Conservation (phyloP, 2,888 invertebrate genomes). For the Hypena proboscidalis region DNA sequence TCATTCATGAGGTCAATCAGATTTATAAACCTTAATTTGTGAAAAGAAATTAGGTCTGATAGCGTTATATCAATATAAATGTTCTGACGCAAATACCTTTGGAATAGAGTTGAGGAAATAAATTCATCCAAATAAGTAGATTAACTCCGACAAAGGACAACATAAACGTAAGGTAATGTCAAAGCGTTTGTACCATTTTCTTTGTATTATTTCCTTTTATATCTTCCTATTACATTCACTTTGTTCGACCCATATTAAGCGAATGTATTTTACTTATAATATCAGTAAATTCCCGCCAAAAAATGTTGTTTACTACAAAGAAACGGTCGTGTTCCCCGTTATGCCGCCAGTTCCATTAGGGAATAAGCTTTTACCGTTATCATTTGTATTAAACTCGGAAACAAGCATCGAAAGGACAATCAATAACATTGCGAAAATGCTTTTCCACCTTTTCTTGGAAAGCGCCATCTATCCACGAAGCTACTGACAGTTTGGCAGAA, state of each 20-base stretch:
- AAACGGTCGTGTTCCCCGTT: constrained; percentile 14
- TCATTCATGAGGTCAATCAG: too few relatives aligned
- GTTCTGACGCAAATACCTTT: too few relatives aligned
- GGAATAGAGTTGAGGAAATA: too few relatives aligned
- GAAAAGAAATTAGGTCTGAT: too few relatives aligned
- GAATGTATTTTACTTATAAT: constrained; percentile 8
- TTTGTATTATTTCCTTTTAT: background rate
- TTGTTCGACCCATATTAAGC: constrained; percentile 2
- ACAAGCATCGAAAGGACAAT: constrained; percentile 51
- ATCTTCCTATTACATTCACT: constrained; percentile 5
- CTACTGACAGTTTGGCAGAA: constrained; percentile 13
- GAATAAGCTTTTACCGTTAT: constrained; percentile 42
- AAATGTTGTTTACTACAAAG: constrained; percentile 19
- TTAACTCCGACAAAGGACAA: background rate
- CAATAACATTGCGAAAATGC: constrained; percentile 55
- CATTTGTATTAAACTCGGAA: constrained; percentile 43
- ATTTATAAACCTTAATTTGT: too few relatives aligned
- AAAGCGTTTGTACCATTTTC: background rate
- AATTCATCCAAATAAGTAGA: too few relatives aligned
- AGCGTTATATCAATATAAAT: too few relatives aligned
- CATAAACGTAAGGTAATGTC: constrained; percentile 1
- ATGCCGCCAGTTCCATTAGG: constrained; percentile 28
- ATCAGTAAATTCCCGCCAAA: constrained; percentile 18
- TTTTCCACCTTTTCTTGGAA: constrained; percentile 31
- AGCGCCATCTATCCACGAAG: constrained; percentile 64